Conservation (phyloP, 1,140 invertebrate species). For the Drosophila parabipectinata region DNA sequence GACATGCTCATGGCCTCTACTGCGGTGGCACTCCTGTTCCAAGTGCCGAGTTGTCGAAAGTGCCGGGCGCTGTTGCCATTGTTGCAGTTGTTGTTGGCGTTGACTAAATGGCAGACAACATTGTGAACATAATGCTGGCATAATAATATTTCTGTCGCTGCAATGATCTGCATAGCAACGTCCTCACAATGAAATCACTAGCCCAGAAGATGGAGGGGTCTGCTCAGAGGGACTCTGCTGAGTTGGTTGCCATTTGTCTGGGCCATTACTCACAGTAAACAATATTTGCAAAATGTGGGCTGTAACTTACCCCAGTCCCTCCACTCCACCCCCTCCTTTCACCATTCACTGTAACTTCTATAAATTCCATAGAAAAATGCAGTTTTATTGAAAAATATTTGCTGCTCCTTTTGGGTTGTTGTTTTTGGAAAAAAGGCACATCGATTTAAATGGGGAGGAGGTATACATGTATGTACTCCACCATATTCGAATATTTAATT, state of each 20-base stretch:
- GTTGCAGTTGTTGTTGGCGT: slow-evolving; percentile 34
- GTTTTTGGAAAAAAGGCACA: slow-evolving; percentile 1
- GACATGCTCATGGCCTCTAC: slow-evolving; percentile 43
- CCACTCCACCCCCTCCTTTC: not conserved
- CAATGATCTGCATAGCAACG: slow-evolving; percentile 69
- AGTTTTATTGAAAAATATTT: slow-evolving; percentile 79
- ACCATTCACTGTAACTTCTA: slow-evolving; percentile 56
- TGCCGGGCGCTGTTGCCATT: not conserved
- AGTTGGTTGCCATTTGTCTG: slow-evolving; percentile 75
- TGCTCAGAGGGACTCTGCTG: slow-evolving; percentile 30
- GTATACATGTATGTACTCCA: not conserved
- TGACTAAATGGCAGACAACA: slow-evolving; percentile 80
- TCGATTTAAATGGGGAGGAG: slow-evolving; percentile 5
- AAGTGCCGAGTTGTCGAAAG: slow-evolving; percentile 17
- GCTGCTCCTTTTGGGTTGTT: slow-evolving; percentile 33
- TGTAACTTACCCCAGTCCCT: not conserved
- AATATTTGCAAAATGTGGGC: slow-evolving; percentile 49
- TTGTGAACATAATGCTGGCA: slow-evolving; percentile 80
- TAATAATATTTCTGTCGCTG: slow-evolving; percentile 80
- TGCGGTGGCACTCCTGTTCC: slow-evolving; percentile 1
- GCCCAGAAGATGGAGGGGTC: slow-evolving; percentile 8
- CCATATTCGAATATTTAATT: slow-evolving; percentile 41
- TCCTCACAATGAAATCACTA: slow-evolving; percentile 17
- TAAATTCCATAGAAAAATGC: slow-evolving; percentile 70
- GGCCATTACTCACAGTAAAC: slow-evolving; percentile 75